Base-by-base conservation (phyloP, 2,113 vertebrate genomes). In the Pelecanus crispus region DNA sequence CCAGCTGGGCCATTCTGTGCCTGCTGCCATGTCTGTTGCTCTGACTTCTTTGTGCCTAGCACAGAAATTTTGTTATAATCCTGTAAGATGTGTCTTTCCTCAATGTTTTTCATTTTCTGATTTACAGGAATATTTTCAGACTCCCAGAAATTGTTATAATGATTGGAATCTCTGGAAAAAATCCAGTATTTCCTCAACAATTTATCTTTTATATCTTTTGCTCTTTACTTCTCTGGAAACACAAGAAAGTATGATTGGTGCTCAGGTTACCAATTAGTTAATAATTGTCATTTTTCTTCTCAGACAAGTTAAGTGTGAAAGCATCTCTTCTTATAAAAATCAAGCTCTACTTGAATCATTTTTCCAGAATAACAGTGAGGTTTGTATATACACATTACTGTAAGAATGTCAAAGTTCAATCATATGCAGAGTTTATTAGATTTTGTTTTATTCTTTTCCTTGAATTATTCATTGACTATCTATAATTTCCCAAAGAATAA, bases 401-500 rank as follows among this genome's bases (percentile, higher is more conserved):
- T 90, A 83, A 72, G 95, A 94, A 81, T 86, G 96, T 96, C 98
- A 97, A 96, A 98, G 97, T 97, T 98, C 97, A 98, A 89, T 91
- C 91, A 73, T 67, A 97, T 38, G 2, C 92, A 88, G 97, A 86
- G 81, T 84, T 97, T 97, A 98, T 98, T 98, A 97, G 97, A 98
- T 98, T 97, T 97, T 96, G 94, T 31, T 95, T 95, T 94, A 97
- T 97, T 97, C 88, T 86, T 95, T 90, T 5, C 77, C 80, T 96
- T 98, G 97, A 98, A 98, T 98, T 98, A 98, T 98, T 98, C 97
- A 98, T 98, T 85, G 92, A 78, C 95, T 93, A 92, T 83, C 95
- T 92, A 88, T 96, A 93, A 97, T 97, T 97, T 98, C 88, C 86
- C 88, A 75, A 95, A 94, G 88, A 98, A 98, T 97, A 97, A 98